A percentile compares a stretch with the other conserved stretches of the same genome.
Conservation (phyloP, 1,140 invertebrate species). For the Sinonovacula constricta region DNA sequence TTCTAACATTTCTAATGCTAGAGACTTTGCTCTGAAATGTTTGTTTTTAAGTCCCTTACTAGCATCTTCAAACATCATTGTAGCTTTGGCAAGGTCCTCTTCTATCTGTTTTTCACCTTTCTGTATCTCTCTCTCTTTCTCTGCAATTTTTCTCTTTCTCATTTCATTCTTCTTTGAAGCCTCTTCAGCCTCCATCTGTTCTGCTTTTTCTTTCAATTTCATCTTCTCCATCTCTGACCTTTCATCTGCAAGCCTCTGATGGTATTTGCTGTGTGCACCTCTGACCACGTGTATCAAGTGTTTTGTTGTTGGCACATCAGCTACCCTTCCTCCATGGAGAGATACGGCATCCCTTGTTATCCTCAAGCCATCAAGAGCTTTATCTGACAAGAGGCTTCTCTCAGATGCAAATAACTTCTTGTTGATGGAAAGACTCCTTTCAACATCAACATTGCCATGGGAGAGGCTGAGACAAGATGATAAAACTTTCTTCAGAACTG, state of each 20-base stretch:
- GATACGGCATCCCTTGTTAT: conserved; percentile 40
- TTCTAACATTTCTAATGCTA: conserved; percentile 1
- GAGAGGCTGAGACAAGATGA: conserved; percentile 44
- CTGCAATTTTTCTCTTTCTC: conserved; percentile 9
- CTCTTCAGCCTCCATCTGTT: background rate
- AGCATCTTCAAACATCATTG: too few species aligned
- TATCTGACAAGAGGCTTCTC: conserved; percentile 34
- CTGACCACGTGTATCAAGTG: too few species aligned
- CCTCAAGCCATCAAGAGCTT: conserved; percentile 53
- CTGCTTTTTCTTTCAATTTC: background rate
- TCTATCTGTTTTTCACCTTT: background rate
- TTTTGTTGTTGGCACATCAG: conserved; percentile 17
- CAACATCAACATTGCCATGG: conserved; percentile 61
- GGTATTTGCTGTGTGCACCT: too few species aligned
- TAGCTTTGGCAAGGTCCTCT: background rate
- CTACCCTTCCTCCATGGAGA: background rate
- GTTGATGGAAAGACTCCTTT: conserved; percentile 55
- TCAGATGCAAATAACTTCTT: conserved; percentile 50
- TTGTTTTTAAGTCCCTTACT: conserved; percentile 7
- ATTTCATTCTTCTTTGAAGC: background rate
- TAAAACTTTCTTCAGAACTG: conserved; percentile 33
- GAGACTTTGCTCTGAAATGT: background rate
- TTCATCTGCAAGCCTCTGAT: too few species aligned
- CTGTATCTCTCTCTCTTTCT: conserved; percentile 1
- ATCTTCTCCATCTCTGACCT: too few species aligned